A percentile compares a stretch with the other conserved stretches of the same genome.
Conservation (phyloP, 2,113 vertebrate species). For the Sinocyclocheilus anshuiensis region DNA sequence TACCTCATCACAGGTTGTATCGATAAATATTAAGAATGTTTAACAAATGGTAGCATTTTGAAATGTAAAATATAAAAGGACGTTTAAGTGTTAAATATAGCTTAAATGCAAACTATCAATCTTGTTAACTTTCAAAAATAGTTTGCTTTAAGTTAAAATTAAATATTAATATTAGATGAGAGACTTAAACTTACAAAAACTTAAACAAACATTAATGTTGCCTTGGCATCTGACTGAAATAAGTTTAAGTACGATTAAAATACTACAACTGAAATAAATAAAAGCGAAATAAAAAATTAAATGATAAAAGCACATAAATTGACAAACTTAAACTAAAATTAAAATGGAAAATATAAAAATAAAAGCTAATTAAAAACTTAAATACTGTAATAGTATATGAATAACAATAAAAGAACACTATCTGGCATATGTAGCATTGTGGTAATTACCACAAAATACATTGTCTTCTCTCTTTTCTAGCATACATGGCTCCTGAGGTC, state of each 20-base stretch:
- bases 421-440: neutral
- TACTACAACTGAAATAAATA: neutral
- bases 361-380: neutral
- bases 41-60: neutral
- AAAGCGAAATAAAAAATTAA: neutral
- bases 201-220: neutral
- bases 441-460: neutral
- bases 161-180: neutral
- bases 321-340: neutral
- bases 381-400: neutral
- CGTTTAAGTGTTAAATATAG: neutral
- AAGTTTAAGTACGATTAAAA: neutral
- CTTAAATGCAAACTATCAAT: neutral
- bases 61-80: neutral
- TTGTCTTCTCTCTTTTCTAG: slow-evolving; percentile 64
- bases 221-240: neutral
- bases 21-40: neutral
- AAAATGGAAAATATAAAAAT: neutral
- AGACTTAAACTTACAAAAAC: neutral
- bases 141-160: neutral
- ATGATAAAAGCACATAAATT: neutral
- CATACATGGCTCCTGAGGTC: slow-evolving; percentile 99
- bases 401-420: neutral
- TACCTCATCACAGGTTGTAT: neutral
- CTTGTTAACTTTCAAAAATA: neutral